A percentile compares a stretch with the other conserved stretches of the same genome.
Evolutionary conservation across 2,797 vertebrate genomes (phyloP).

Genomic region (Hirundo rustica): DNA sequence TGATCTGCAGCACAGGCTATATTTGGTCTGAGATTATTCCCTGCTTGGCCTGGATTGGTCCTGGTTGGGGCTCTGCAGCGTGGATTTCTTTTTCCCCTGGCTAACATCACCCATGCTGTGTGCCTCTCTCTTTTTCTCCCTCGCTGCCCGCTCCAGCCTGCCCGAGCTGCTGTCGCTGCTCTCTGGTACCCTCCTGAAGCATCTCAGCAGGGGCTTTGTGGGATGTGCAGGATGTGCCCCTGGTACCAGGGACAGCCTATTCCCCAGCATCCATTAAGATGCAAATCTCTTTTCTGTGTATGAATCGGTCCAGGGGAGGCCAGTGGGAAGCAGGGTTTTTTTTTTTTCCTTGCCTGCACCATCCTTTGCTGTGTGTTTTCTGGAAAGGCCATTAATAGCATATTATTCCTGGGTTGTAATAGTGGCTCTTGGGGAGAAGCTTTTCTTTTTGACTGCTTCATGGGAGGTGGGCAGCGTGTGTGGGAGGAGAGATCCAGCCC

Average conservation of each 20-base stretch:
- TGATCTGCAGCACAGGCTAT: conserved; percentile 12
- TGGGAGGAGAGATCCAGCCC: background rate
- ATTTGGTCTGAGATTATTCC: conserved; percentile 54
- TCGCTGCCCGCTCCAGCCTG: background rate
- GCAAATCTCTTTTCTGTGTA: background rate
- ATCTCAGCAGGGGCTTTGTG: background rate
- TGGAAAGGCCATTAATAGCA: background rate
- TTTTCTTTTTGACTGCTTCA: background rate
- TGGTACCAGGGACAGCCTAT: background rate
- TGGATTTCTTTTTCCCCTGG: background rate
- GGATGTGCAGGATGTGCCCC: background rate
- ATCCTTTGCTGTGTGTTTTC: background rate
- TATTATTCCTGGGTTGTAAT: background rate
- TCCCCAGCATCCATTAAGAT: background rate
- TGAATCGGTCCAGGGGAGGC: background rate
- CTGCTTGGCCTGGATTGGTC: conserved; percentile 29
- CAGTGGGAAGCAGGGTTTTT: background rate
- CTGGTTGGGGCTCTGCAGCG: background rate
- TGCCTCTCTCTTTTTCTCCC: background rate
- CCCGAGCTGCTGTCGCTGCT: background rate
- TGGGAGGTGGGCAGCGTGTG: background rate
- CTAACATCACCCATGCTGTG: background rate
- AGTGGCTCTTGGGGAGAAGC: background rate
- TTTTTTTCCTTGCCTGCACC: accelerated
- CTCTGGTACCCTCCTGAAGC: background rate